phyloP scores from a whole-genome alignment of 2,797 vertebrate genomes.

The Amphiprion clarkii region DNA sequence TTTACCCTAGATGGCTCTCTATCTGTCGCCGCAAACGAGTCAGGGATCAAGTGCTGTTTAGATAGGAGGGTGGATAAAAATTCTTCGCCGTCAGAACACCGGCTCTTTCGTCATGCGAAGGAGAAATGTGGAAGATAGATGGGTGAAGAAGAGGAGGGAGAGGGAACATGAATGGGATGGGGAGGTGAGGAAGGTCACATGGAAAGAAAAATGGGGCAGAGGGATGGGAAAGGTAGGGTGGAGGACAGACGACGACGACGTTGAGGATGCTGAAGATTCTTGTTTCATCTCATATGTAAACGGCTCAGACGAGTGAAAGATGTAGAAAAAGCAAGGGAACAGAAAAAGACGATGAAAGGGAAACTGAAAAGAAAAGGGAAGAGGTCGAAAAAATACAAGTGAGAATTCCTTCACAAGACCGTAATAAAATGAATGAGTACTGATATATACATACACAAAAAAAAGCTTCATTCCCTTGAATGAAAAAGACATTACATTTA shows the following conservation, averaged over 20 bases:
- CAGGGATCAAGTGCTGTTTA: constrained; percentile 81
- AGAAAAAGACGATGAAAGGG: background rate
- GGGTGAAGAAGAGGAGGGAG: constrained; percentile 8
- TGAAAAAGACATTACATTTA: no score
- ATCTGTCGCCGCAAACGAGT: constrained; percentile 56
- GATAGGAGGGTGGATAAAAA: constrained; percentile 87
- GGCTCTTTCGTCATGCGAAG: constrained; percentile 59
- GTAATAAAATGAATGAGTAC: no score
- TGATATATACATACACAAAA: no score
- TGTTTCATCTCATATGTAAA: constrained; percentile 1
- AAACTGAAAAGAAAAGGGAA: background rate
- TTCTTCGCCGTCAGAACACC: constrained; percentile 71
- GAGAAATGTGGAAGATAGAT: constrained; percentile 38
- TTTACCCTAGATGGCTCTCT: constrained; percentile 83
- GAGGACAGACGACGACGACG: background rate
- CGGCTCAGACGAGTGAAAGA: background rate
- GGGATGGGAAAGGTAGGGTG: background rate
- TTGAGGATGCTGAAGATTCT: constrained; percentile 15
- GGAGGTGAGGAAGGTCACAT: background rate
- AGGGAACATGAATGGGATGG: constrained; percentile 3
- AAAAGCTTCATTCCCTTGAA: no score
- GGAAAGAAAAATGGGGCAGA: background rate
- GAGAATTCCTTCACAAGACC: no score
- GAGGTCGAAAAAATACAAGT: no score
- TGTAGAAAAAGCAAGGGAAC: background rate